Evolutionary conservation across 2,888 invertebrate genomes (phyloP).

Genomic region (Carterocephalus palaemon): DNA sequence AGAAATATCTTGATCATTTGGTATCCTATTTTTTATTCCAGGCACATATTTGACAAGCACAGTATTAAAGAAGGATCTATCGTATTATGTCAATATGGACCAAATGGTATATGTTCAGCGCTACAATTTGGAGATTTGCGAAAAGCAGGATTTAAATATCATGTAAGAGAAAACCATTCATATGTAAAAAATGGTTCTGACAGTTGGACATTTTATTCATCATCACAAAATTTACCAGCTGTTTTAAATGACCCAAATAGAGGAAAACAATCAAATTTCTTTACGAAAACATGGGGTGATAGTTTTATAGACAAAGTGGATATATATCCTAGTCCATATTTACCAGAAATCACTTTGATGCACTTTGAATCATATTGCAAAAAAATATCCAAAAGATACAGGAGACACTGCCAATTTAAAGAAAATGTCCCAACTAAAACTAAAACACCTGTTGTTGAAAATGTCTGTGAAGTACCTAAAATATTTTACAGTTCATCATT

Average conservation of each 20-base stretch:
- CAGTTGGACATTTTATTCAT: constrained; percentile 92
- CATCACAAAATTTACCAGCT: constrained; percentile 96
- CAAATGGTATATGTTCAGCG: constrained; percentile 91
- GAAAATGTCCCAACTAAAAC: constrained; percentile 61
- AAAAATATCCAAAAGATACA: constrained; percentile 84
- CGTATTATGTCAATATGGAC: constrained; percentile 91
- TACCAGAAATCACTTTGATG: constrained; percentile 89
- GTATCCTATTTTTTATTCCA: constrained; percentile 51
- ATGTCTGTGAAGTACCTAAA: constrained; percentile 86
- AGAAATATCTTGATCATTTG: constrained; percentile 14
- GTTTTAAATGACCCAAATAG: constrained; percentile 96
- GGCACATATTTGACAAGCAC: constrained; percentile 88
- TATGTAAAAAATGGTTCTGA: constrained; percentile 61
- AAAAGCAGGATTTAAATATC: constrained; percentile 92
- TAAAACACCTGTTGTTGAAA: constrained; percentile 67
- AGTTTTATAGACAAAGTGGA: constrained; percentile 91
- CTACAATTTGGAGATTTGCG: constrained; percentile 93
- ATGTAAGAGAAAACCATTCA: constrained; percentile 84
- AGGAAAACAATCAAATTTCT: constrained; percentile 94
- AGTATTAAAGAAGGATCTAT: constrained; percentile 92
- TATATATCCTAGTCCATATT: constrained; percentile 86
- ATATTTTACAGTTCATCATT: constrained; percentile 90
- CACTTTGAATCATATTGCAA: constrained; percentile 94
- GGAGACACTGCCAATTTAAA: constrained; percentile 80
- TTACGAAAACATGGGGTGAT: constrained; percentile 99